Base-by-base conservation (phyloP, 2,888 invertebrate species). In the Drosophila basisetae region DNA sequence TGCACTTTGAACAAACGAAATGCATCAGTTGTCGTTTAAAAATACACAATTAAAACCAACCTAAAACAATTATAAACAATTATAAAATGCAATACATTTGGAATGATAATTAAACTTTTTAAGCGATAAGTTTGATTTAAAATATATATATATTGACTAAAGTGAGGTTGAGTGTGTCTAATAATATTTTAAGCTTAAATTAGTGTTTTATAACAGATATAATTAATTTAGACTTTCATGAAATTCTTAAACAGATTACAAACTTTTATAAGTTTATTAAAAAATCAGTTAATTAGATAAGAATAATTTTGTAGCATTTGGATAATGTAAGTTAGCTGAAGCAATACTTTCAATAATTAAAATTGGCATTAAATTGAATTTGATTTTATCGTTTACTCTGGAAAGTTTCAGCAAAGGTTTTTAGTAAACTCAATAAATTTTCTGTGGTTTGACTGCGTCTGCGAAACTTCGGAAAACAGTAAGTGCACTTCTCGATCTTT, bases 401-500 rank as follows among this genome's bases (percentile, higher is more conserved):
- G 9, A 16, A 47, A 47, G 47, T 25, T 25, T 25, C 1, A 13
- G 52, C 6, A n/a, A n/a, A n/a, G 30, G 18, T 30, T 30, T 53
- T 11, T 7, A 31, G 30, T n/a, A 13, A 39, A 30, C 1, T 30
- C 30, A 35, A 60, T 49, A 35, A 49, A 49, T 60, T 49, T 18
- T 28, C 16, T 49, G 31, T 47, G 11, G 43, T 4, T 33, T 11
- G 31, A 31, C 9, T 31, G 31, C 35, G 6, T 10, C 13, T 28
- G 37, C 5, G 30, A 58, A 41, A 41, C 41, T 58, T 30, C 5
- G 31, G 58, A 0, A 28, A 56, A 39, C 58, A 16, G 30, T 58
- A 58, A 61, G 37, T 52, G 33, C 37, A 58, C 50, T 52, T 41
- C 35, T 25, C 41, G 61, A 61, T 70, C 71, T 52, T 43, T 56